Percentiles rank a stretch among this genome's conserved stretches.
Evolutionary conservation across 2,888 invertebrate species (phyloP).

Genomic region (Cephalotes varians): DNA sequence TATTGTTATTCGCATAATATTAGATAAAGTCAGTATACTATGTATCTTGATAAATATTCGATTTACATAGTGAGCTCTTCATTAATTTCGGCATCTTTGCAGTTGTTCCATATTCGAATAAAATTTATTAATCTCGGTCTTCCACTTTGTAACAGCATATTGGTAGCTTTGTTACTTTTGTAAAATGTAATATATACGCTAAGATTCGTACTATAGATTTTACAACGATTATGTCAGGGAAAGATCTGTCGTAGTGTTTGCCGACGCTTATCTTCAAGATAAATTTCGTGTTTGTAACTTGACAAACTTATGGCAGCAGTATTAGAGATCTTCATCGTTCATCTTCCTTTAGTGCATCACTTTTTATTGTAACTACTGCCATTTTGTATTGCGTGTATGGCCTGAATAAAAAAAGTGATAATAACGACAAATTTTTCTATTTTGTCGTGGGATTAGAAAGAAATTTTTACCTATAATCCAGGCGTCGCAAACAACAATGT

Average conservation of each 20-base stretch:
- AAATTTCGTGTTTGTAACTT: conserved; percentile 53
- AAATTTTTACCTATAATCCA: conserved; percentile 44
- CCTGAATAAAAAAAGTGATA: background rate
- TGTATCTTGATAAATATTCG: background rate
- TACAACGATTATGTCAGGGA: background rate
- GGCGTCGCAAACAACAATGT: conserved; percentile 52
- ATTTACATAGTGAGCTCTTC: background rate
- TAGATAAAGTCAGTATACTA: background rate
- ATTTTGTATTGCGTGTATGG: conserved; percentile 75
- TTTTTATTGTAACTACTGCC: conserved; percentile 72
- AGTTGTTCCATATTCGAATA: background rate
- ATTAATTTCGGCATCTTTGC: background rate
- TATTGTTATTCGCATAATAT: background rate
- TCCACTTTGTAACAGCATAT: conserved; percentile 16
- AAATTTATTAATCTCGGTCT: conserved; percentile 20
- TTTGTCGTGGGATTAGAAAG: background rate
- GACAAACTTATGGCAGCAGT: conserved; percentile 81
- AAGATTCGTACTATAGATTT: conserved; percentile 8
- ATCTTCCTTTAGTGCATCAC: conserved; percentile 73
- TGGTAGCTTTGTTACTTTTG: background rate
- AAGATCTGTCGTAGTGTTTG: background rate
- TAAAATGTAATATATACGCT: background rate
- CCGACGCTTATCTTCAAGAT: conserved; percentile 46
- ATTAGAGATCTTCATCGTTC: conserved; percentile 82
- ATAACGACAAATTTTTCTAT: background rate